Conservation (phyloP, 2,113 vertebrate genomes). For the Gymnarchus niloticus region DNA sequence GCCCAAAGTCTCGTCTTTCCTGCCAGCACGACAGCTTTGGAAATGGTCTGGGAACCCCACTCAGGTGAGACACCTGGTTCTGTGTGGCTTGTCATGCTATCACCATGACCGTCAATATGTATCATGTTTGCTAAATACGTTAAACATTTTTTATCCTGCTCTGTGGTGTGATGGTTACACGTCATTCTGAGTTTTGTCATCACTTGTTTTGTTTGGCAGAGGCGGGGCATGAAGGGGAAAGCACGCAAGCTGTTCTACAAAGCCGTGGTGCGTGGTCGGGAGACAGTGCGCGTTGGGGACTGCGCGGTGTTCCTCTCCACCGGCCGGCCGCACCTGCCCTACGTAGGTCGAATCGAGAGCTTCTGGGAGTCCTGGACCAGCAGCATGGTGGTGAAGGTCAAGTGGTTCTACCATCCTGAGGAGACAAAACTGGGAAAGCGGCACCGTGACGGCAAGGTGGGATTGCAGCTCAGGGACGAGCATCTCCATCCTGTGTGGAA, state of each 20-base stretch:
- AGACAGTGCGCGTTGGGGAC: conserved; percentile 85
- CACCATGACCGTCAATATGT: background rate
- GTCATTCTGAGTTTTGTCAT: background rate
- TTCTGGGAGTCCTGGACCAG: conserved; percentile 98
- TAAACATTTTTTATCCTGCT: background rate
- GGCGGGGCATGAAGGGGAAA: conserved; percentile 94
- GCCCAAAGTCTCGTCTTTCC: conserved; percentile 77
- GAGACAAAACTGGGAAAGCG: conserved; percentile 93
- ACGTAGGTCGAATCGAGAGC: conserved; percentile 94
- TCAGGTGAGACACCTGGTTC: conserved; percentile 66
- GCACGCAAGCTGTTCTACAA: conserved; percentile 97
- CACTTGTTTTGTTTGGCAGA: conserved; percentile 54
- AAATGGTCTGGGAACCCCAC: conserved; percentile 96
- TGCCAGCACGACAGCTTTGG: conserved; percentile 89
- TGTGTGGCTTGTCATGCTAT: background rate
- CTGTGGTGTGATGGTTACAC: background rate
- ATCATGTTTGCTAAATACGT: background rate
- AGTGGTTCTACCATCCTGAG: conserved; percentile 98
- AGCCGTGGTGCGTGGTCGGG: conserved; percentile 90
- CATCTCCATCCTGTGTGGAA: conserved; percentile 22
- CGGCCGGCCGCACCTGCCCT: conserved; percentile 90
- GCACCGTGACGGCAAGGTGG: conserved; percentile 90
- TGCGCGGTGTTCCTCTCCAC: conserved; percentile 95
- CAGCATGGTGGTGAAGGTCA: conserved; percentile 98
- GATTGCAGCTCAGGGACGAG: background rate